These are phyloP conservation scores for Acestrorhynchus altus DNA, from an alignment of 2,797 vertebrate genomes.

Conservation along the genomic window DNA sequence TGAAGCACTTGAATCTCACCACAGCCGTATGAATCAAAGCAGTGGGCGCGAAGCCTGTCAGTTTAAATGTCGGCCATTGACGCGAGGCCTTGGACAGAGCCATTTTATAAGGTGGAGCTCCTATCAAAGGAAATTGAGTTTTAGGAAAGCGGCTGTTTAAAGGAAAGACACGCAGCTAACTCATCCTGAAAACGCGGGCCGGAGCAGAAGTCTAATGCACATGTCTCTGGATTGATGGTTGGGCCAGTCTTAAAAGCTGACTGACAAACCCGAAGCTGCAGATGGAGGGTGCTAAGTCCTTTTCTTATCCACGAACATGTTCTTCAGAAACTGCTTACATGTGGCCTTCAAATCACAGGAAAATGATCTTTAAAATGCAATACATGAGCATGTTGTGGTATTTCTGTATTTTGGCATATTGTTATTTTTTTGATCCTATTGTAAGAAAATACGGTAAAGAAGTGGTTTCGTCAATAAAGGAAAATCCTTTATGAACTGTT, in stretches of 20 bases:
- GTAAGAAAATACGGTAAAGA: too few relatives aligned
- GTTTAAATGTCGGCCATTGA: slow-evolving; percentile 39
- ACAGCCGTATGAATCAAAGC: slow-evolving; percentile 45
- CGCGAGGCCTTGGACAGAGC: slow-evolving; percentile 47
- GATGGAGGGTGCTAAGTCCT: background rate
- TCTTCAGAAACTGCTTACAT: too few relatives aligned
- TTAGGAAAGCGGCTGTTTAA: slow-evolving; percentile 36
- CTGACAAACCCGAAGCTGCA: slow-evolving; percentile 2
- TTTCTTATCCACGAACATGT: too few relatives aligned
- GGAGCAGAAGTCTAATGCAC: slow-evolving; percentile 21
- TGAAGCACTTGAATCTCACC: slow-evolving; percentile 53
- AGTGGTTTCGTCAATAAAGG: too few relatives aligned
- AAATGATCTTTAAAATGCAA: too few relatives aligned
- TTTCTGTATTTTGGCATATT: too few relatives aligned
- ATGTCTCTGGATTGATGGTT: background rate
- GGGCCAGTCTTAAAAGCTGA: slow-evolving; percentile 9
- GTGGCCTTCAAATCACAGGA: too few relatives aligned
- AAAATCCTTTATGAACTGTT: too few relatives aligned
- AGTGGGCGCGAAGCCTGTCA: slow-evolving; percentile 37
- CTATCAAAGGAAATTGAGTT: slow-evolving; percentile 49
- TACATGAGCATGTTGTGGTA: too few relatives aligned
- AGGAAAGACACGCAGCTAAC: slow-evolving; percentile 33
- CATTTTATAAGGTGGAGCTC: slow-evolving; percentile 45
- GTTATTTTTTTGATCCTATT: too few relatives aligned
- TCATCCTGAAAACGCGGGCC: slow-evolving; percentile 40